Conservation (phyloP, 2,888 invertebrate genomes). For the Lordiphosa fenestrarum region DNA sequence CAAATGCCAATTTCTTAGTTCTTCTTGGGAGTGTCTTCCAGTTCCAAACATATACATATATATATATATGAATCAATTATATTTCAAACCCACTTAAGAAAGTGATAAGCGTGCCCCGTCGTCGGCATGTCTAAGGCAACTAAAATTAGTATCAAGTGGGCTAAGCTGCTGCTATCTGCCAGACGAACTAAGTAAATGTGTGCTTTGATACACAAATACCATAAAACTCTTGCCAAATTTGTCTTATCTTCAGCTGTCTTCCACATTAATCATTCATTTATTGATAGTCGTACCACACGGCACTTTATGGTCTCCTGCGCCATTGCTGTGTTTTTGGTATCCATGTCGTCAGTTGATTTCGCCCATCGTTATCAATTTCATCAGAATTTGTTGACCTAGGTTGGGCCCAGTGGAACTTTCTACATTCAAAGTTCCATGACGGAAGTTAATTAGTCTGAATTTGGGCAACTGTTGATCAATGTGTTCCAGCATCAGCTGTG, state of each 20-base stretch:
- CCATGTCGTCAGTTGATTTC: conserved; percentile 6
- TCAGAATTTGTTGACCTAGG: conserved; percentile 53
- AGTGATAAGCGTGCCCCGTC: conserved; percentile 3
- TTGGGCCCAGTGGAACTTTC: conserved; percentile 1
- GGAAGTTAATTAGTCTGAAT: background rate
- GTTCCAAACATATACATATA: conserved; percentile 15
- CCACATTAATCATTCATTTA: conserved; percentile 2
- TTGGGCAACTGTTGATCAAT: conserved; percentile 4
- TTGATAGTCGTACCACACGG: conserved; percentile 37
- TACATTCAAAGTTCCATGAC: too few relatives aligned
- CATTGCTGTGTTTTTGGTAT: background rate
- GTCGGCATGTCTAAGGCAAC: conserved; percentile 4
- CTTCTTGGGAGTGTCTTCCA: background rate
- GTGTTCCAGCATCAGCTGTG: background rate
- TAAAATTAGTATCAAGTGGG: background rate
- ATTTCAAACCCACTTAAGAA: conserved; percentile 6
- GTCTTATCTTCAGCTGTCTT: conserved; percentile 2
- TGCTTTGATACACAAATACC: conserved; percentile 13
- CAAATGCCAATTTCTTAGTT: conserved; percentile 20
- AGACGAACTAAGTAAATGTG: background rate
- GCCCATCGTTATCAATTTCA: conserved; percentile 54
- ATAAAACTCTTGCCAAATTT: conserved; percentile 14
- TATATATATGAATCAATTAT: conserved; percentile 20
- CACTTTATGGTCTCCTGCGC: conserved; percentile 17
- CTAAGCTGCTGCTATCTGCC: background rate